Evolutionary conservation across 2,888 invertebrate species (phyloP), one percentile per base, ranked within the genome.

Genomic region (Coleophora deauratella): DNA sequence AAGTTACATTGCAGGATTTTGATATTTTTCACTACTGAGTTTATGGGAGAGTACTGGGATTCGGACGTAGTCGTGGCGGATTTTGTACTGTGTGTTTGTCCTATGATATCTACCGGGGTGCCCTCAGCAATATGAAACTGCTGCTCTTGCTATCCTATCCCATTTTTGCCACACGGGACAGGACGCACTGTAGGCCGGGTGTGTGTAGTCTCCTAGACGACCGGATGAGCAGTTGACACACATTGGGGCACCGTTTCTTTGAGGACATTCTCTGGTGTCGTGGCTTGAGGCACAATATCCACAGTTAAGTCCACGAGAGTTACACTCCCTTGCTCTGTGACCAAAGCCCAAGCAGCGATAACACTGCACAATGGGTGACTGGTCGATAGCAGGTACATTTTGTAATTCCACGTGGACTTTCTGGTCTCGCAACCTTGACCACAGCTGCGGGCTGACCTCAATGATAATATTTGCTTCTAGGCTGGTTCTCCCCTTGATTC

Each of bases 111-210:
- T 21, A 21, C 21, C 3, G 21, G 6, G 21, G 21, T 21, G 21
- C 21, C 21, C 21, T 21, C 6, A 21, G 21, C 21, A 13, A 10
- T 47, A 47, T 0, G 44, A 31, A 2, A 42, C 36, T 0, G 30
- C 9, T 8, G 40, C 13, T n/a, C 47, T 30, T 2, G 47, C 50
- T 27, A 50, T 11, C 3, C 33, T 21, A 10, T 50, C 47, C 44
- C 50, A 47, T 9, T 33, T 43, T 6, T 15, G 28, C 11, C 46
- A 12, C 6, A 12, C 13, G 6, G 31, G 31, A 11, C 31, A 31
- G 6, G 9, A 2, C 1, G 31, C 1, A 7, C 11, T 11, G 11
- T n/a, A 31, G 9, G 31, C 31, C 9, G 10, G 10, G 31, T 31
- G 31, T 1, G 10, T 11, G 9, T 10, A 10, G 6, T 8, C 11